Evolutionary conservation across 1,140 invertebrate species (phyloP), one percentile per base, ranked within the genome.

Genomic region (Archivesica marissinica): DNA sequence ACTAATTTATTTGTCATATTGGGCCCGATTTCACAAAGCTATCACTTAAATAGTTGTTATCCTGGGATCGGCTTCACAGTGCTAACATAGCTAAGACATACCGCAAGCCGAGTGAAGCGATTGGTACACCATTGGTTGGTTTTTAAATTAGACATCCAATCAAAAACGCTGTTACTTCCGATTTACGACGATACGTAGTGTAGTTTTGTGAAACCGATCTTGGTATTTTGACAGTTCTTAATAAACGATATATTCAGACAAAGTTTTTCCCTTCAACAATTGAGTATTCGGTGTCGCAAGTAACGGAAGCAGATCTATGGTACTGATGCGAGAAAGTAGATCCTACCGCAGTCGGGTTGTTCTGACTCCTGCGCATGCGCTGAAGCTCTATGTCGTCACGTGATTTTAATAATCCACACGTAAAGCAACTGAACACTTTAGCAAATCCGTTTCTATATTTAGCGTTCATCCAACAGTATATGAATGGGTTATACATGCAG

Each of bases 381-480:
- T 86, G 64, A 20, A 86, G 38, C 59, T 90, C 89, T 1, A 86
- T 54, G 11, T 87, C 86, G 7, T 47, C 72, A 72, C 23, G 76
- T 39, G 64, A 38, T 52, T 86, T 86, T 3, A 85, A 54, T n/a
- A 88, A 77, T 66, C 89, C 87, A 77, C 89, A 90, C 1, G 86
- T 86, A 30, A 88, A 82, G 47, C 86, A 86, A 30, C 76, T 86
- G 35, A 91, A 85, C 1, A 89, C 89, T 74, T 75, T 78, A 11
- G 81, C 44, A 87, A 95, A 95, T 38, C 94, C 95, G 25, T 91
- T 89, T 17, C 97, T 95, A 91, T 97, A 98, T 35, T 96, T 95
- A 0, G 96, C 95, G 92, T 98, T 98, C 97, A 98, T 97, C 95
- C 97, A 97, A 92, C 97, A 97, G 93, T 98, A 98, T 89, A 98